Evolutionary conservation across 2,113 vertebrate species (phyloP).

Genomic region (Sinocyclocheilus anshuiensis): DNA sequence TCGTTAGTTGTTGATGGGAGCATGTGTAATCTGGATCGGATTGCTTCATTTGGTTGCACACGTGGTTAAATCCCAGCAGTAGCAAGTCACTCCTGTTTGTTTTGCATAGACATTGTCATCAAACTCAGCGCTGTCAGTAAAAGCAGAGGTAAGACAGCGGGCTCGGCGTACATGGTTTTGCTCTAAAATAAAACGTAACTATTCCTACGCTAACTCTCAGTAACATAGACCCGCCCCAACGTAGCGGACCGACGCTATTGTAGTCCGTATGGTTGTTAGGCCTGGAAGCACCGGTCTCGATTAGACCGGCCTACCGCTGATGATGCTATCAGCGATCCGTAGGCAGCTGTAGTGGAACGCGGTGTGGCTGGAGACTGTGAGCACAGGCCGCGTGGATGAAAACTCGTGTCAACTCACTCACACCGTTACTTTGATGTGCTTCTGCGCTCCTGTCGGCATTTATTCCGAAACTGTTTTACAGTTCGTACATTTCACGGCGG

Average conservation of each 20-base stretch:
- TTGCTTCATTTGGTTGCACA: background rate
- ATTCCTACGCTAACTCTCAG: constrained; percentile 41
- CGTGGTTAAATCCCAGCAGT: constrained; percentile 23
- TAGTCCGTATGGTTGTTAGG: constrained; percentile 70
- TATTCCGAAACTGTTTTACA: background rate
- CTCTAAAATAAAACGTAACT: constrained; percentile 42
- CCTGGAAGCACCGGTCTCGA: constrained; percentile 66
- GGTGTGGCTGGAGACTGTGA: constrained; percentile 42
- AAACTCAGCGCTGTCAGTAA: constrained; percentile 80
- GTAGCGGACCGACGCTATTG: constrained; percentile 48
- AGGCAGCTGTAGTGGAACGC: constrained; percentile 54
- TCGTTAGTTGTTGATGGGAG: background rate
- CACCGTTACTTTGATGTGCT: background rate
- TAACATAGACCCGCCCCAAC: constrained; percentile 38
- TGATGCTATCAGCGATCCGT: constrained; percentile 29
- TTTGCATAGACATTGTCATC: background rate
- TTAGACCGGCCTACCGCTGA: constrained; percentile 49
- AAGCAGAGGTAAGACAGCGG: constrained; percentile 81
- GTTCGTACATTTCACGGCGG: background rate
- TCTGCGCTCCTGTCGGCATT: background rate
- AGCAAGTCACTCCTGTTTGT: background rate
- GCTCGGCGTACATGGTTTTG: constrained; percentile 58
- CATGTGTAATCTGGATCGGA: background rate
- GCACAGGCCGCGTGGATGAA: constrained; percentile 68
- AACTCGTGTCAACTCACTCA: constrained; percentile 35